These are phyloP conservation scores for Trogon surrucura DNA, from an alignment of 2,113 vertebrate species.

Conservation along the genomic window DNA sequence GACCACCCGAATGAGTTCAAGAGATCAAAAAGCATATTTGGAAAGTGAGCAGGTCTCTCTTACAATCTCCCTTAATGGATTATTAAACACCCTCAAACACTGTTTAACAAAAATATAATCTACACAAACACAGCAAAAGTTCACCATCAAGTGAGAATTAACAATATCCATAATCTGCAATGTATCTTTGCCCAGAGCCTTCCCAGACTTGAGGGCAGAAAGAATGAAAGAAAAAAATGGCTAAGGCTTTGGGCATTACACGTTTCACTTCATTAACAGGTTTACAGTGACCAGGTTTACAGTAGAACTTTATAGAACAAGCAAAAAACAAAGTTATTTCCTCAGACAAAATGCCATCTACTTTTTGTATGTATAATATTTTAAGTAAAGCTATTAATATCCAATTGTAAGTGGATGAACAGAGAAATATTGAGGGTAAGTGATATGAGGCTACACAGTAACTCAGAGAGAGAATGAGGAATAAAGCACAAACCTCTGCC, in stretches of 20 bases:
- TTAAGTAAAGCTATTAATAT: neutral
- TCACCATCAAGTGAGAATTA: neutral
- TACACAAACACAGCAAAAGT: neutral
- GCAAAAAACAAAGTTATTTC: neutral
- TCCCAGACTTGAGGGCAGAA: neutral
- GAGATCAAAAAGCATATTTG: neutral
- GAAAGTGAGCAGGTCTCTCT: neutral
- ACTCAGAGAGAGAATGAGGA: neutral
- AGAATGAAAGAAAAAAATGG: neutral
- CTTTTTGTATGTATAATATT: neutral
- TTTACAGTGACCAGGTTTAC: neutral
- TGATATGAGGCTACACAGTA: neutral
- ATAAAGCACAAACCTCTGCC: neutral
- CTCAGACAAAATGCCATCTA: neutral
- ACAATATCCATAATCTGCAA: neutral
- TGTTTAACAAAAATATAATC: neutral
- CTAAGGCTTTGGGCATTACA: neutral
- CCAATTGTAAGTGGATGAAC: neutral
- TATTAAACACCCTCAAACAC: neutral
- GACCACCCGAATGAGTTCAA: neutral
- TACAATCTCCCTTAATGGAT: neutral
- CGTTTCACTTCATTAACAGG: neutral
- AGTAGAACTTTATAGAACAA: neutral
- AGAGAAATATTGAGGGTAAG: neutral
- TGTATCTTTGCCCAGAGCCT: neutral